phyloP scores from a whole-genome alignment of 1,140 invertebrate species.

The Helicoverpa zea region DNA sequence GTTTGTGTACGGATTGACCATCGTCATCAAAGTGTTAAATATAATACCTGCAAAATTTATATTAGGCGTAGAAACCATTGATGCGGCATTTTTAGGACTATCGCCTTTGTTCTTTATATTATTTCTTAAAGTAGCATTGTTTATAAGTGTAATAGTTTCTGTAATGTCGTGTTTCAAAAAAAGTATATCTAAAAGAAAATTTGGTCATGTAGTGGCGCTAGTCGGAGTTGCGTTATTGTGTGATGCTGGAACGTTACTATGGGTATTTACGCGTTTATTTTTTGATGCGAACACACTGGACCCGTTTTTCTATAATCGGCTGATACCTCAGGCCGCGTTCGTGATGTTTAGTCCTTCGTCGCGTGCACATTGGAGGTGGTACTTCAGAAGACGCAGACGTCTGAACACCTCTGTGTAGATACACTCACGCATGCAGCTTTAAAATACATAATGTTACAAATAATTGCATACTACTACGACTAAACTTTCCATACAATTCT shows the following conservation, averaged over 20 bases:
- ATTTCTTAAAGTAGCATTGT: conserved; percentile 1
- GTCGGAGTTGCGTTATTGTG: conserved; percentile 45
- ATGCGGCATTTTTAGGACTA: not conserved
- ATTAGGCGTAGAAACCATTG: not conserved
- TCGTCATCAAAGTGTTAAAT: not conserved
- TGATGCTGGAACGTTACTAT: conserved; percentile 17
- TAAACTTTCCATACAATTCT: too few relatives aligned
- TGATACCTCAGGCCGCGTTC: not conserved
- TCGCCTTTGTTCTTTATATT: conserved; percentile 15
- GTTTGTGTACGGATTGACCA: not conserved
- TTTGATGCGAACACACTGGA: not conserved
- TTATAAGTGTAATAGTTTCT: conserved; percentile 31
- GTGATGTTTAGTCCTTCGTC: not conserved
- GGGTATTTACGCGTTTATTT: not conserved
- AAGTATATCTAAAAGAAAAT: conserved; percentile 34
- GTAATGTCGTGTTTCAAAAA: conserved; percentile 48
- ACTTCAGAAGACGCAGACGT: not conserved
- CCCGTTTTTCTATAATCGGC: not conserved
- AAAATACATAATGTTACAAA: too few relatives aligned
- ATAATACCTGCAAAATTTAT: not conserved
- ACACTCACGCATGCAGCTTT: too few relatives aligned
- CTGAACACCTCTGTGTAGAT: not conserved
- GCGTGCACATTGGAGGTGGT: not conserved
- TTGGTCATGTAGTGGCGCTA: conserved; percentile 25
- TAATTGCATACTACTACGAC: too few relatives aligned